Evolutionary conservation across 2,113 vertebrate genomes (phyloP).

Genomic region (Menura novaehollandiae): DNA sequence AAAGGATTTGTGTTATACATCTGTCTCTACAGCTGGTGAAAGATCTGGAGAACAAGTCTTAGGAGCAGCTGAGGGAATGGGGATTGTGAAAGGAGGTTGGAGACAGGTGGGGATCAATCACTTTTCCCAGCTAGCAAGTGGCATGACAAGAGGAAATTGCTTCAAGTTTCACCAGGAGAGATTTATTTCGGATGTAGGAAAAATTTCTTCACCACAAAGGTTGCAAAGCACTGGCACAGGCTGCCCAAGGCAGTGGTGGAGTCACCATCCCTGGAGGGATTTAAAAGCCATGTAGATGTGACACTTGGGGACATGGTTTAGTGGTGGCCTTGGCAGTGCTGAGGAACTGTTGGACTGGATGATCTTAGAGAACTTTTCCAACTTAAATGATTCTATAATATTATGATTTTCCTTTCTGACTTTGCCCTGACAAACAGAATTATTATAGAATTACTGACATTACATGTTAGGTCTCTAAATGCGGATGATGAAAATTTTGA

Average conservation of each 20-base stretch:
- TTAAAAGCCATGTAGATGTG: rapidly evolving
- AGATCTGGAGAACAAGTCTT: neutral
- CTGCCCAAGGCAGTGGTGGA: neutral
- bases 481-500: neutral
- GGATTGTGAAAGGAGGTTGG: neutral
- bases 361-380: too few species aligned
- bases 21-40: neutral
- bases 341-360: neutral
- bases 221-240: rapidly evolving
- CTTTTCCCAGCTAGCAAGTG: neutral
- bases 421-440: neutral
- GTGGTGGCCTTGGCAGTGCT: neutral
- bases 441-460: neutral
- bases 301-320: rapidly evolving
- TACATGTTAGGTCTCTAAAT: neutral
- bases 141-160: rapidly evolving
- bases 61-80: neutral
- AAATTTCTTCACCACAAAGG: rapidly evolving
- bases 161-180: neutral
- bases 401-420: neutral
- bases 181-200: neutral
- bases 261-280: neutral
- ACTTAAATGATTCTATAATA: too few species aligned
- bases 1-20: neutral
- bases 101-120: rapidly evolving